Base-by-base conservation (phyloP, 2,113 vertebrate species). In the Phyllostomus hastatus region DNA sequence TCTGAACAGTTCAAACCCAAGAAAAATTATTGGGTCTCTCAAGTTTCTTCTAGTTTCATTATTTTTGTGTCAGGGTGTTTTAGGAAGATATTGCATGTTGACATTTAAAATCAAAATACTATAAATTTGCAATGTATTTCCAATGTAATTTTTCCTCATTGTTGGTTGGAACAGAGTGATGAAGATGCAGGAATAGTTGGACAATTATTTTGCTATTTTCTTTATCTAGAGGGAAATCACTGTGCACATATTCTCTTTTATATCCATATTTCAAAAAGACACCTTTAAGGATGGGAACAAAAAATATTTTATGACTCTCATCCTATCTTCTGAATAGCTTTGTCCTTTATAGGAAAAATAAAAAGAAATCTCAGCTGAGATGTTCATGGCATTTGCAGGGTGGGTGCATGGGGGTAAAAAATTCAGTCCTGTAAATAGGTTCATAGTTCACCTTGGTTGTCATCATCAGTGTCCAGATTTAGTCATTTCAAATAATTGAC, bases 31-130 rank as follows among this genome's bases (percentile, higher is more conserved):
- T 59, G 8, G 19, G 76, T 66, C 43, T 86, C 16, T 88, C 24
- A 80, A 86, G 10, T 69, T 69, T 83, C 33, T 93, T 86, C 67
- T 33, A 91, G 28, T 48, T 92, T 86, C 9, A 79, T 90, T 86
- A 87, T 70, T 79, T 95, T 54, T 61, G 35, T 80, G 16, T 76
- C 67, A 93, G 50, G 4, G 78, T 22, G 26, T 31, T 85, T 86
- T 70, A 73, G 43, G 20, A 75, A 95, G 67, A 48, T 79, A 72
- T 35, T 81, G 4, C 50, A 67, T 88, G 24, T 16, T 72, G 86
- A 75, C 15, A 88, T 52, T 92, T 59, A 88, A 88, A 22, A 91
- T 50, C 11, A 82, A 92, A 90, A 95, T 84, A 87, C n/a, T 87
- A 69, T 10, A 75, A 31, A 75, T 46, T 85, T 95, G 35, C 35